phyloP scores from a whole-genome alignment of 1,140 invertebrate species.

The Sycophaga agraensis region DNA sequence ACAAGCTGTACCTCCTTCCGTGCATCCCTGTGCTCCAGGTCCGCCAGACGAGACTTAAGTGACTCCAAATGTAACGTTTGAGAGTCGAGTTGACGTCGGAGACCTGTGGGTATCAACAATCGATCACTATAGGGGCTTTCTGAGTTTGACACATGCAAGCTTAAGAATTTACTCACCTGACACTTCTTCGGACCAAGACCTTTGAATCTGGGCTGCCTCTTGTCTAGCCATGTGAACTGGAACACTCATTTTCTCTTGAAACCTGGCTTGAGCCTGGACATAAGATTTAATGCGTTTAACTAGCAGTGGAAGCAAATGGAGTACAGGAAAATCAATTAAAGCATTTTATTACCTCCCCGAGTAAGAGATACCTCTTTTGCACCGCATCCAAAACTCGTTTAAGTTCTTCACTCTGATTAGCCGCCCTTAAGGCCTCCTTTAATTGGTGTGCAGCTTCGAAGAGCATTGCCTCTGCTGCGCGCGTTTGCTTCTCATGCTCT shows the following conservation, averaged over 20 bases:
- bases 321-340: neutral
- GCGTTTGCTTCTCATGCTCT: constrained; percentile 54
- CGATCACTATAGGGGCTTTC: no score
- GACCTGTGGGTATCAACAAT: constrained; percentile 40
- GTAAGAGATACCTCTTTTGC: constrained; percentile 58
- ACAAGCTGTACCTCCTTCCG: constrained; percentile 55
- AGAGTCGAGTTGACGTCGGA: constrained; percentile 52
- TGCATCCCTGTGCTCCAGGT: constrained; percentile 56
- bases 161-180: no score
- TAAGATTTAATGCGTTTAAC: neutral
- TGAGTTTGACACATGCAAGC: no score
- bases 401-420: constrained; percentile 58
- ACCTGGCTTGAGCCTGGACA: constrained; percentile 43
- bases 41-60: constrained; percentile 46
- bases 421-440: constrained; percentile 58
- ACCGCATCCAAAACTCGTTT: constrained; percentile 57
- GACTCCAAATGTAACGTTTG: constrained; percentile 53
- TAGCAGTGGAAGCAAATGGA: constrained; percentile 14
- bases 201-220: constrained; percentile 47
- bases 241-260: constrained; percentile 44
- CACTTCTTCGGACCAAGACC: constrained; percentile 51
- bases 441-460: constrained; percentile 61
- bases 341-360: constrained; percentile 51
- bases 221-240: constrained; percentile 45
- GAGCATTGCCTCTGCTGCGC: constrained; percentile 53